Evolutionary conservation across 2,113 vertebrate species (phyloP), one percentile per base, ranked within the genome.

Genomic region (Podilymbus podiceps): DNA sequence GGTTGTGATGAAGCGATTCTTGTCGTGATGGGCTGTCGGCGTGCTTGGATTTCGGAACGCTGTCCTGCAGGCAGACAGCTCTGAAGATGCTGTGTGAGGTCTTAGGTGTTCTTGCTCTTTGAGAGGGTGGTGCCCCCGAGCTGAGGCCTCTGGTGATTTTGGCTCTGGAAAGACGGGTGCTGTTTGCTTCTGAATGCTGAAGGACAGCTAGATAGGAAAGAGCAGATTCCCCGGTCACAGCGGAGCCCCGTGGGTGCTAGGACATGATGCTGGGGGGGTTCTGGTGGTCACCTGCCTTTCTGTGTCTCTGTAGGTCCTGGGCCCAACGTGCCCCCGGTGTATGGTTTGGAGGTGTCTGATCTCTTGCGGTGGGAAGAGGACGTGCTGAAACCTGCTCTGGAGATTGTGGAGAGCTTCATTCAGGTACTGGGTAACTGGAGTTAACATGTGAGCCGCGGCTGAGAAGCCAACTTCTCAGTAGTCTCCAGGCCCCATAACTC

Each of bases 311-410:
- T 73, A 99, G 99, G 99, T 81, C 99, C 99, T 1, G 99, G 99
- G 55, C 97, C 98, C 90, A 97, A 95, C 9, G 98, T 99, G 38
- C 99, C 99, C 4, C 97, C 97, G 1, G 98, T 99, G 52, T 99
- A 98, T 33, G 98, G 98, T 76, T 95, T 99, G 98, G 98, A 99
- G 91, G 99, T 99, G 89, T 99, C 99, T 4, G 98, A 99, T 73
- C 76, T 98, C 63, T 98, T 98, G 3, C 86, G 88, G 31, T 99
- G 99, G 99, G 98, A 99, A 79, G 98, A 99, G 92, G 96, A 96
- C 22, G 99, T 99, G 93, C 98, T 99, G 85, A 94, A 97, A 85
- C 99, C 99, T 91, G 99, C 99, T 66, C 90, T 99, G 97, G 98
- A 98, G 96, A 99, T 99, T 31, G 97, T 99, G 94, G 98, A 98